Evolutionary conservation across 2,888 invertebrate genomes (phyloP).

Genomic region (Orthonychiurus folsomi): DNA sequence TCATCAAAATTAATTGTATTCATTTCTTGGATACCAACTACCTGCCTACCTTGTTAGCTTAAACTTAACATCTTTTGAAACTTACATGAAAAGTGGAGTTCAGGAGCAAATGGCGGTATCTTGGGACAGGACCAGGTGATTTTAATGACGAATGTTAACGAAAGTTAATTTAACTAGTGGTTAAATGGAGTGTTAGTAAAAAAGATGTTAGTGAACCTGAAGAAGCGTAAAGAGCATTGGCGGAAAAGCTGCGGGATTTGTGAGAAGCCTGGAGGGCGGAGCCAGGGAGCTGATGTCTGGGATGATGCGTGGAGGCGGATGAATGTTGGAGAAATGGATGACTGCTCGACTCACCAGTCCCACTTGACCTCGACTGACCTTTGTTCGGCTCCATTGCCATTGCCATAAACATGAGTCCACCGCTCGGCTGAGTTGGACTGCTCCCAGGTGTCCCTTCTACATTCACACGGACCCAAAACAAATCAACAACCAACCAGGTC

Average conservation of each 20-base stretch:
- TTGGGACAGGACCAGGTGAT: too few relatives aligned
- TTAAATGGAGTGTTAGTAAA: background rate
- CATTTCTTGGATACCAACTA: too few relatives aligned
- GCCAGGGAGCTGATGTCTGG: constrained; percentile 21
- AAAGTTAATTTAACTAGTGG: too few relatives aligned
- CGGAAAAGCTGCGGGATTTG: constrained; percentile 43
- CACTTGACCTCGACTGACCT: constrained; percentile 6
- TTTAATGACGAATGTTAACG: too few relatives aligned
- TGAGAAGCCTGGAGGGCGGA: constrained; percentile 40
- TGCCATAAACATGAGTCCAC: constrained; percentile 11
- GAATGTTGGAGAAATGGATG: background rate
- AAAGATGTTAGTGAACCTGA: constrained; percentile 35
- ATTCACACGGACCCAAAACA: constrained; percentile 4
- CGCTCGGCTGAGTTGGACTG: constrained; percentile 40
- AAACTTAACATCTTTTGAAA: too few relatives aligned
- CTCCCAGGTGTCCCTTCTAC: constrained; percentile 40
- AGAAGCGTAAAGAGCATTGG: constrained; percentile 42
- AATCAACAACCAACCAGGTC: background rate
- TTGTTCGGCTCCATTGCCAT: constrained; percentile 14
- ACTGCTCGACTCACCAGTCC: constrained; percentile 11
- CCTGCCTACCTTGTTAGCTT: too few relatives aligned
- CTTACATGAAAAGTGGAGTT: too few relatives aligned
- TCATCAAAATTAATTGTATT: too few relatives aligned
- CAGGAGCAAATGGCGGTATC: too few relatives aligned
- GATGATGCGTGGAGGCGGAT: background rate